Evolutionary conservation across 2,797 vertebrate genomes (phyloP).

Genomic region (Mus spretus): DNA sequence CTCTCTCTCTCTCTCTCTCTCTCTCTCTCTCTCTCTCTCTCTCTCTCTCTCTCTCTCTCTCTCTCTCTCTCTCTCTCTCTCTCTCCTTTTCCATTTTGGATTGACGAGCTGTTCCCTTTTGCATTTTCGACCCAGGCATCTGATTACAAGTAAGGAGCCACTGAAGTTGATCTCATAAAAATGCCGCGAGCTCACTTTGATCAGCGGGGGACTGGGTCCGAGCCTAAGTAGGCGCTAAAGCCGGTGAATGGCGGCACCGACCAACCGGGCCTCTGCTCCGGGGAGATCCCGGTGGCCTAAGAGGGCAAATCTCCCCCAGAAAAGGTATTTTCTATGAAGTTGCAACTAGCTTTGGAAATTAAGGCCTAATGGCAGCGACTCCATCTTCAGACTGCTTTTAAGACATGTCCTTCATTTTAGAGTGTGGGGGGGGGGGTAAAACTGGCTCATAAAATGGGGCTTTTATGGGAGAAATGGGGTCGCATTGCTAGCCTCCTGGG

Average conservation of each 20-base stretch:
- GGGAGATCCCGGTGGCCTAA: slow-evolving; percentile 43
- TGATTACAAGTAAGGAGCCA: slow-evolving; percentile 83
- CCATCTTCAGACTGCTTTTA: slow-evolving; percentile 74
- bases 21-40: neutral
- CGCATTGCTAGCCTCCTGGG: slow-evolving; percentile 22
- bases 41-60: neutral
- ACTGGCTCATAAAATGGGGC: slow-evolving; percentile 76
- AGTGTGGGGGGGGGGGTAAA: slow-evolving; percentile 74
- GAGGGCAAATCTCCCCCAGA: neutral
- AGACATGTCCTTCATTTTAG: slow-evolving; percentile 80
- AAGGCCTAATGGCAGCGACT: slow-evolving; percentile 38
- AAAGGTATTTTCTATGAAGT: slow-evolving; percentile 57
- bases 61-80: neutral
- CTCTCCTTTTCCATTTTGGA: slow-evolving; percentile 61
- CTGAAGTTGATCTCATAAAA: slow-evolving; percentile 86
- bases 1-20: neutral
- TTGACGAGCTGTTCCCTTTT: slow-evolving; percentile 73
- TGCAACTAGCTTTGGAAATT: slow-evolving; percentile 56
- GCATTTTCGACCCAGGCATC: slow-evolving; percentile 82
- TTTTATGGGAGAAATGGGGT: slow-evolving; percentile 80
- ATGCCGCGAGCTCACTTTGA: slow-evolving; percentile 84
- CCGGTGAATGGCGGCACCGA: slow-evolving; percentile 62
- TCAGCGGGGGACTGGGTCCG: slow-evolving; percentile 71
- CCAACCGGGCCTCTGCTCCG: neutral
- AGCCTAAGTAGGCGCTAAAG: slow-evolving; percentile 80